phyloP scores from a whole-genome alignment of 2,888 invertebrate species.

The Melipona bicolor region DNA sequence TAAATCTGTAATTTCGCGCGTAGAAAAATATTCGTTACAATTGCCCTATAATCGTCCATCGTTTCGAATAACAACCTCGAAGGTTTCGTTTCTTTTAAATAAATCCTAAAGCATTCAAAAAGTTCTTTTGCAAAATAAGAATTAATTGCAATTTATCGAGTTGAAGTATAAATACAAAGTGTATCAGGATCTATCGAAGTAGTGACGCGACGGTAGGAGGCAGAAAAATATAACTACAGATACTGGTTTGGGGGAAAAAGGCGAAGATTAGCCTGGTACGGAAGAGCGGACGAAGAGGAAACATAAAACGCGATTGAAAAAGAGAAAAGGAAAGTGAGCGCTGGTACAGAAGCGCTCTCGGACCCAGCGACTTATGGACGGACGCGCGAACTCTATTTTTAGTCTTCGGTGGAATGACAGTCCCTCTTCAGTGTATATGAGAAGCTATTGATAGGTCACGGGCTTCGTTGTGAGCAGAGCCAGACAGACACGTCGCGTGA shows the following conservation, averaged over 20 bases:
- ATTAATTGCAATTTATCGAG: background rate
- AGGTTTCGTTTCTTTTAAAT: background rate
- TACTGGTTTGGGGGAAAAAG: background rate
- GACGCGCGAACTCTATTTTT: slow-evolving; percentile 77
- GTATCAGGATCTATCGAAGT: background rate
- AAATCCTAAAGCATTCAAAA: background rate
- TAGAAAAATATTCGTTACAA: no score
- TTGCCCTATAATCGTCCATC: no score
- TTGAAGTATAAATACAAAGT: background rate
- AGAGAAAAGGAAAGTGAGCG: slow-evolving; percentile 20
- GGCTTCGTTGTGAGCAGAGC: slow-evolving; percentile 62
- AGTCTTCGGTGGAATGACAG: slow-evolving; percentile 81
- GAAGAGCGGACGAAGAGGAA: background rate
- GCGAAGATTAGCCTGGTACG: background rate
- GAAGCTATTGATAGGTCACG: slow-evolving; percentile 81
- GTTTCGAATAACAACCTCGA: no score
- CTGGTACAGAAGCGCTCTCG: slow-evolving; percentile 33
- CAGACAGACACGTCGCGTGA: slow-evolving; percentile 74
- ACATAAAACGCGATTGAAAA: background rate
- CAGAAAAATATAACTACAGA: slow-evolving; percentile 6
- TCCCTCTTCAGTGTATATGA: slow-evolving; percentile 79
- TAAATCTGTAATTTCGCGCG: no score
- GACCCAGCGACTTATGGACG: slow-evolving; percentile 62
- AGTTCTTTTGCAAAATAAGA: background rate
- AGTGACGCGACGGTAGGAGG: background rate